Base-by-base conservation (phyloP, 2,797 vertebrate genomes). In the Pelochelys cantorii region DNA sequence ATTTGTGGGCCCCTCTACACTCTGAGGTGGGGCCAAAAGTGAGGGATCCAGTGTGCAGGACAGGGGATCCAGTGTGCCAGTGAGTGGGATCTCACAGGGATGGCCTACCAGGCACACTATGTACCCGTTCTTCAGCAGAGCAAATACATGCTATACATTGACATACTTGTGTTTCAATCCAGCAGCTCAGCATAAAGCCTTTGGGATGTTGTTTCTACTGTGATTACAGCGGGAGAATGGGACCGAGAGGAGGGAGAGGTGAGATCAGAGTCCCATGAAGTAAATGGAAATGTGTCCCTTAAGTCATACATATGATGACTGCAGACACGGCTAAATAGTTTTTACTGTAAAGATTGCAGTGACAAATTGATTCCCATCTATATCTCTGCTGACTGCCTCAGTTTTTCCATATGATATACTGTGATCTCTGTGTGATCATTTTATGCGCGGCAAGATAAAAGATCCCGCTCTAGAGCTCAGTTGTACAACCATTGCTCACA, bases 151-250 rank as follows among this genome's bases (percentile, higher is more conserved):
- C 86, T 94, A 83, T 82, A 87, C 94, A 0, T 20, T 81, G 86
- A 88, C 85, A 94, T 79, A 55, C 68, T 90, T 80, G 82, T 81
- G 85, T 53, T 91, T 82, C 91, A 92, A 95, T 82, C 92, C 89
- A 95, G 42, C 79, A 88, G 85, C 95, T 96, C 91, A 88, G 60
- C 85, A 84, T 59, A 96, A 93, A 96, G 68, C 90, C 96, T 74
- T 94, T 85, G 60, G 90, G 93, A 84, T 92, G 87, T 91, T 93
- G 83, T 91, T 95, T 88, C 84, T 78, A 37, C 74, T 89, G 90
- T 92, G 95, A 94, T 93, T 96, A 94, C 65, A 83, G 54, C 65
- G 56, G 84, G 84, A 65, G 79, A 91, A 86, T 62, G 87, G 93
- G 59, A 81, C 0, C 1, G 68, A 18, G 68, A 34, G 34, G 10